Percentiles rank a stretch among this genome's conserved stretches.
Conservation (phyloP, 2,797 vertebrate genomes). For the Lepus oiostolus region DNA sequence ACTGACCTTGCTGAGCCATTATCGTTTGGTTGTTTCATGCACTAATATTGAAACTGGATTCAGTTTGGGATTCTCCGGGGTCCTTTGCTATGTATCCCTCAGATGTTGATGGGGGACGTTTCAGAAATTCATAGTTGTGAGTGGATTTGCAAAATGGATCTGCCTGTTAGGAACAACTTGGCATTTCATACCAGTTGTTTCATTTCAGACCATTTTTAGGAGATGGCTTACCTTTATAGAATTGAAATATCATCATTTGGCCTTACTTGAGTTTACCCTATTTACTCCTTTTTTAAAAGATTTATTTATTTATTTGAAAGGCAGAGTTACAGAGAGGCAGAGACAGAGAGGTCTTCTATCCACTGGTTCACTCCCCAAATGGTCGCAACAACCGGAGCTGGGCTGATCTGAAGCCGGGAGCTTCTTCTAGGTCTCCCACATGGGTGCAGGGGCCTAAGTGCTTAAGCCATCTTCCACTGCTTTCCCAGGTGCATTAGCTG, state of each 20-base stretch:
- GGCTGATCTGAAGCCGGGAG: too few species aligned
- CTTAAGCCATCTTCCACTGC: too few species aligned
- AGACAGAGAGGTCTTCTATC: too few species aligned
- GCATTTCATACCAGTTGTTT: constrained; percentile 13
- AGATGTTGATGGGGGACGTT: neutral
- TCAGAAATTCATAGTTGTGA: neutral
- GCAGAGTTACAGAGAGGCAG: too few species aligned
- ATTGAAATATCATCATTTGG: neutral
- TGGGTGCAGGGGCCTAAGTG: too few species aligned
- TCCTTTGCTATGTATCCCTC: neutral
- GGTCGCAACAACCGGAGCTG: too few species aligned
- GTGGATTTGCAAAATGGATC: neutral
- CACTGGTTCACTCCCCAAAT: too few species aligned
- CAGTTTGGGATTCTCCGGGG: neutral
- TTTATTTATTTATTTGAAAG: too few species aligned
- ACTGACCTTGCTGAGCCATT: neutral
- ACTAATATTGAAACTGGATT: neutral
- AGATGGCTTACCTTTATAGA: neutral
- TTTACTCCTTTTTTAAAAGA: neutral
- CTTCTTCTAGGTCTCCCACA: too few species aligned
- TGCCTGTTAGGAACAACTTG: neutral
- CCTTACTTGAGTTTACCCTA: neutral
- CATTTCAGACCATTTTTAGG: neutral
- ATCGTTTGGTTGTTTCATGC: neutral
- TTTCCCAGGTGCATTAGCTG: too few species aligned